Evolutionary conservation across 92 coral and sea anemone species (phyloP).

Genomic region (Siderastrea radians): DNA sequence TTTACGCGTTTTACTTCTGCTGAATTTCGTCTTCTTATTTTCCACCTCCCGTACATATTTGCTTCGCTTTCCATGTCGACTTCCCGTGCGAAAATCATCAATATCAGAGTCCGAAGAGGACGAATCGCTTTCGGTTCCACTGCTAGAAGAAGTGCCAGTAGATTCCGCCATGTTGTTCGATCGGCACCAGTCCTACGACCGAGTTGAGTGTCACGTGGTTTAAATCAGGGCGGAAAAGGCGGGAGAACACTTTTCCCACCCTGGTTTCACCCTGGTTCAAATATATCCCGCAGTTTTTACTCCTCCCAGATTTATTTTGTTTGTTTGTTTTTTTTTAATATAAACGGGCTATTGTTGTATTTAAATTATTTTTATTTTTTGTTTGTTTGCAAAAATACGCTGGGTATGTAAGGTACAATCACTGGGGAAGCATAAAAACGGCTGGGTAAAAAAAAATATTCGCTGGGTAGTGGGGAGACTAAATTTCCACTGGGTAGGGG

Average conservation of each 20-base stretch:
- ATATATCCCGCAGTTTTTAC: slow-evolving; percentile 24
- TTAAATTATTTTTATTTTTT: slow-evolving; percentile 1
- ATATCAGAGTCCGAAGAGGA: background rate
- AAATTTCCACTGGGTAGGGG: slow-evolving; percentile 20
- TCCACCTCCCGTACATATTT: slow-evolving; percentile 11
- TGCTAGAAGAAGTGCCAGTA: slow-evolving; percentile 3
- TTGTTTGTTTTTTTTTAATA: background rate
- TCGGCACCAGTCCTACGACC: slow-evolving; percentile 12
- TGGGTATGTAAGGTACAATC: slow-evolving; percentile 8
- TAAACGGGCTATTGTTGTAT: background rate
- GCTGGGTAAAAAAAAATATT: slow-evolving; percentile 11
- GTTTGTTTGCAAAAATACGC: slow-evolving; percentile 17
- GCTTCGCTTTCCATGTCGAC: background rate
- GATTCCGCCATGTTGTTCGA: background rate
- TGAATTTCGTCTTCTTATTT: slow-evolving; percentile 11
- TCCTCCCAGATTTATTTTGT: background rate
- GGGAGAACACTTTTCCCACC: too few species aligned
- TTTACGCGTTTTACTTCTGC: slow-evolving; percentile 26
- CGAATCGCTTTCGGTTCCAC: slow-evolving; percentile 21
- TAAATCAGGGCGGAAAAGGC: background rate
- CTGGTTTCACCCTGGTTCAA: too few species aligned
- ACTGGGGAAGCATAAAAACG: slow-evolving; percentile 15
- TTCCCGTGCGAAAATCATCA: slow-evolving; percentile 7
- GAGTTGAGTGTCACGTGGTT: slow-evolving; percentile 20
- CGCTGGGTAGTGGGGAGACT: slow-evolving; percentile 10